Conservation (phyloP, 2,888 invertebrate species). For the Lepetodrilus schrolli region DNA sequence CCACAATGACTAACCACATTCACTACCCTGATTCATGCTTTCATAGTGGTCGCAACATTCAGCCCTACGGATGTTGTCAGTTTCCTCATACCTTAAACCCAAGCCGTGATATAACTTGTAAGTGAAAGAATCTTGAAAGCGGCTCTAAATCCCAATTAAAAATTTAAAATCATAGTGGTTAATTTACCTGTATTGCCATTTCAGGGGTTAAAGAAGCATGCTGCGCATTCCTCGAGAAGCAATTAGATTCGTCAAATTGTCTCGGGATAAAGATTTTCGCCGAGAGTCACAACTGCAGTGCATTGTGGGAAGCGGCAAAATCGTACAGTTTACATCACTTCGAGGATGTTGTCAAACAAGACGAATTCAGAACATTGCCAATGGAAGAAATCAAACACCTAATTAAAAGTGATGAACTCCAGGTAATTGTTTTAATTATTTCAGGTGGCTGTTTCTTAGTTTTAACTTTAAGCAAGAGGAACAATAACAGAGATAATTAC, state of each 20-base stretch:
- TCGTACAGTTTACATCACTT: slow-evolving; percentile 67
- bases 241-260: slow-evolving; percentile 73
- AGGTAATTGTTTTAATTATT: too few species aligned
- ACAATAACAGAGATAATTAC: too few species aligned
- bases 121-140: too few species aligned
- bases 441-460: too few species aligned
- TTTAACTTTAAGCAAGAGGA: too few species aligned
- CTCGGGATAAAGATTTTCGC: slow-evolving; percentile 74
- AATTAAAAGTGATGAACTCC: slow-evolving; percentile 72
- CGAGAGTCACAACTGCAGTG: slow-evolving; percentile 70
- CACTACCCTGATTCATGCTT: too few species aligned
- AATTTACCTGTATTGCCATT: slow-evolving; percentile 7
- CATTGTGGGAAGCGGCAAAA: slow-evolving; percentile 66
- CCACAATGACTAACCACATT: too few species aligned
- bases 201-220: slow-evolving; percentile 74
- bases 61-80: too few species aligned
- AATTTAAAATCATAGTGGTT: neutral
- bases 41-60: too few species aligned
- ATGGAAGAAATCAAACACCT: slow-evolving; percentile 67
- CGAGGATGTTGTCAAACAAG: slow-evolving; percentile 67
- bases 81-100: too few species aligned
- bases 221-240: slow-evolving; percentile 72
- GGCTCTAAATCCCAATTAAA: neutral
- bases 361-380: slow-evolving; percentile 69
- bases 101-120: too few species aligned